These are phyloP conservation scores for Coracias cyanogaster DNA, from an alignment of 2,797 vertebrate species.

Conservation along the genomic window DNA sequence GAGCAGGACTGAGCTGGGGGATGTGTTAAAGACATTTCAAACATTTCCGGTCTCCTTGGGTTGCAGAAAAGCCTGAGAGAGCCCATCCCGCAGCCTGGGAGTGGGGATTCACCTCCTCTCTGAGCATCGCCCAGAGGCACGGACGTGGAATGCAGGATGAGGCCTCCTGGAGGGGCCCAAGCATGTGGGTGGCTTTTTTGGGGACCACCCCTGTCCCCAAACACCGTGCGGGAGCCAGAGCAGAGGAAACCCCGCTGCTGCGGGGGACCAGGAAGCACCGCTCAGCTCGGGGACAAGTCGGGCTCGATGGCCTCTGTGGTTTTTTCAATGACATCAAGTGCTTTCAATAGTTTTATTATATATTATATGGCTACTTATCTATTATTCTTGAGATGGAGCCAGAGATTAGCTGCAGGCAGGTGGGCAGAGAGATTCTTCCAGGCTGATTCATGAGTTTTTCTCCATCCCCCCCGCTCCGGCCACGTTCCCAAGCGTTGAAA, in stretches of 20 bases:
- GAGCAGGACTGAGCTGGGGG: neutral
- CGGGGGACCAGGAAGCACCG: neutral
- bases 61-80: neutral
- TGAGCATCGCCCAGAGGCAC: accelerated
- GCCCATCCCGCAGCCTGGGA: neutral
- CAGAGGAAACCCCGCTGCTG: neutral
- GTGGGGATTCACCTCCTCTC: accelerated
- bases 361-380: constrained; percentile 28
- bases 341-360: constrained; percentile 65
- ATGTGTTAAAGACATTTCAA: neutral
- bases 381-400: constrained; percentile 64
- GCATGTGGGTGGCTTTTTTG: neutral
- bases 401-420: constrained; percentile 55
- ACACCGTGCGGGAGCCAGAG: accelerated
- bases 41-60: neutral
- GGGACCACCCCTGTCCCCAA: neutral
- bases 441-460: constrained; percentile 14
- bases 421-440: constrained; percentile 42
- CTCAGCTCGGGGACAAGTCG: neutral
- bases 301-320: neutral
- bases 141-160: neutral
- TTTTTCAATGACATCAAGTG: constrained; percentile 34
- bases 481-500: neutral
- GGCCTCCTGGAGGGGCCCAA: neutral
- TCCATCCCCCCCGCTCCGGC: neutral